Evolutionary conservation across 2,888 invertebrate genomes (phyloP).

Genomic region (Ophonus ardosiacus): DNA sequence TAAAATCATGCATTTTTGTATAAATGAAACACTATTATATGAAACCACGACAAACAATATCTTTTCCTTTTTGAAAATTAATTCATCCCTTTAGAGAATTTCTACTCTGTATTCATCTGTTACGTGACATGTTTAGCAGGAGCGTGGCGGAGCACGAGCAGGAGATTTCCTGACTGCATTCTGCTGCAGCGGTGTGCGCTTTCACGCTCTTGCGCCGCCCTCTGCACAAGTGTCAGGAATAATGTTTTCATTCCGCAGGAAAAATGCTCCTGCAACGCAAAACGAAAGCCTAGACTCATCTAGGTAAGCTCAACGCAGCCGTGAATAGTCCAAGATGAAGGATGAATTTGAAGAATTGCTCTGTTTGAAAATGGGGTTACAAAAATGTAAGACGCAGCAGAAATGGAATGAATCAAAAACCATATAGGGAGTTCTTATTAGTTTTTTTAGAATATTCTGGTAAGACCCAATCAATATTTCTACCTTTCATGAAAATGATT

Average conservation of each 20-base stretch:
- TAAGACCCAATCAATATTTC: too few species aligned
- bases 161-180: slow-evolving; percentile 47
- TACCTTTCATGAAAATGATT: too few species aligned
- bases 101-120: slow-evolving; percentile 11
- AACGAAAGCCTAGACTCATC: slow-evolving; percentile 15
- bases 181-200: slow-evolving; percentile 12
- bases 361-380: background rate
- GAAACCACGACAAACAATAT: background rate
- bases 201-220: slow-evolving; percentile 11
- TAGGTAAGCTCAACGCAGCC: slow-evolving; percentile 14
- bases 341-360: background rate
- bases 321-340: background rate
- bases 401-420: too few species aligned
- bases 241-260: slow-evolving; percentile 54
- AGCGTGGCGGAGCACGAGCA: background rate
- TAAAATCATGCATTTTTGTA: too few species aligned
- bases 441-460: too few species aligned
- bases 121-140: slow-evolving; percentile 39
- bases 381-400: background rate
- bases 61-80: background rate
- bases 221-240: slow-evolving; percentile 47
- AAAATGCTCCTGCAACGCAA: slow-evolving; percentile 40
- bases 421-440: too few species aligned
- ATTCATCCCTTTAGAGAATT: background rate
- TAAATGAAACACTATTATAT: too few species aligned